These are phyloP conservation scores for Eleginops maclovinus DNA, from an alignment of 2,113 vertebrate genomes.

Conservation along the genomic window DNA sequence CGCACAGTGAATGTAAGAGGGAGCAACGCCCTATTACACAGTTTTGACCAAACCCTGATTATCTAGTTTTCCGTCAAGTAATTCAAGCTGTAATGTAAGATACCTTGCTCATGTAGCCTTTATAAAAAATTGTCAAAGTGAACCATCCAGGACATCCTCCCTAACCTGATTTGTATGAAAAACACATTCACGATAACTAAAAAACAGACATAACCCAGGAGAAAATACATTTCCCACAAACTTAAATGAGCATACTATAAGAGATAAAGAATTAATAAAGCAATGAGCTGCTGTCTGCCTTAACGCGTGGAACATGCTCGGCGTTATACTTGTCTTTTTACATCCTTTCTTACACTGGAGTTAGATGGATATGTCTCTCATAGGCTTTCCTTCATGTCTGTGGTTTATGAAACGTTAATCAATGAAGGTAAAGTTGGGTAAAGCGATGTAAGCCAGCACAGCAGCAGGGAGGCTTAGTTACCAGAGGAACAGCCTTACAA, in stretches of 20 bases:
- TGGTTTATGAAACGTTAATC: background rate
- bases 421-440: background rate
- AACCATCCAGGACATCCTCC: no score
- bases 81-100: no score
- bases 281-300: background rate
- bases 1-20: no score
- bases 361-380: background rate
- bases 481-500: background rate
- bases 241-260: background rate
- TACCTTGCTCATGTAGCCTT: no score
- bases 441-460: background rate
- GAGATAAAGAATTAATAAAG: background rate
- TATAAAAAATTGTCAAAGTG: no score
- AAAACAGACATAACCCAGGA: no score
- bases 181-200: no score
- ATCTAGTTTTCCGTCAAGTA: no score
- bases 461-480: constrained; percentile 11
- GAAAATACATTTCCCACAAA: no score
- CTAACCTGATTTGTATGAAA: no score
- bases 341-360: background rate
- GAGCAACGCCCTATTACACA: no score
- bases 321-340: background rate
- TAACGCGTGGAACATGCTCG: background rate
- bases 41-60: no score
- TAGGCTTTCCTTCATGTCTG: background rate